Evolutionary conservation across 2,888 invertebrate genomes (phyloP), one percentile per base, ranked within the genome.

Genomic region (Ophion ventricosus): DNA sequence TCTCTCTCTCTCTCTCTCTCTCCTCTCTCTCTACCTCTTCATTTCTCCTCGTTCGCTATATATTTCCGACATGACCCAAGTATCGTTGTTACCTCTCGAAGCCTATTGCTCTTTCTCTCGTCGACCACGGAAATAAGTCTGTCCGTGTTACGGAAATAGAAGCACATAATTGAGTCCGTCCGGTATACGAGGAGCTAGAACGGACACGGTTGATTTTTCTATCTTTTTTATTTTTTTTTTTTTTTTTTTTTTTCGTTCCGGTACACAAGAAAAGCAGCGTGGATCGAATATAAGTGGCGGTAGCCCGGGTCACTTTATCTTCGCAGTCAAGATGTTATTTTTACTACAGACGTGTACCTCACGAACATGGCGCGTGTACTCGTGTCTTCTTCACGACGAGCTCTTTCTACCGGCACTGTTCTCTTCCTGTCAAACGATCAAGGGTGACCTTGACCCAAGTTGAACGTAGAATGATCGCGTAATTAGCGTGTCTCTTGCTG

Each of bases 121-220:
- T 29, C 73, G 79, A 66, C 66, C 69, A 26, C 73, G 83, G 83
- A 84, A 84, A 84, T 84, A 77, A 80, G 57, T 73, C 67, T 77
- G 59, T 77, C 83, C 23, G 61, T 80, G 69, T 84, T 49, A 80
- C 80, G 83, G 76, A 80, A 77, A 77, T 61, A 63, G 82, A 70
- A 54, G 61, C 43, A 56, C 61, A 77, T 73, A 80, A 80, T 84
- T 77, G 67, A 80, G 83, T 77, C 76, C 73, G 40, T 78, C 67
- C 76, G 56, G 29, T 26, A 5, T 61, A 23, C 72, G 67, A 49
- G 49, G 49, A 26, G 26, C 49, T 69, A 11, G 4, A 20, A 20
- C 25, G 17, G 29, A 29, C 23, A 56, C 23, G 26, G 11, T 54
- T 43, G 54, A 64, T 17, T 64, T 59, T 61, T 49, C 2, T 8